Evolutionary conservation across 2,113 vertebrate species (phyloP), one percentile per base, ranked within the genome.

Genomic region (Pholis gunnellus): DNA sequence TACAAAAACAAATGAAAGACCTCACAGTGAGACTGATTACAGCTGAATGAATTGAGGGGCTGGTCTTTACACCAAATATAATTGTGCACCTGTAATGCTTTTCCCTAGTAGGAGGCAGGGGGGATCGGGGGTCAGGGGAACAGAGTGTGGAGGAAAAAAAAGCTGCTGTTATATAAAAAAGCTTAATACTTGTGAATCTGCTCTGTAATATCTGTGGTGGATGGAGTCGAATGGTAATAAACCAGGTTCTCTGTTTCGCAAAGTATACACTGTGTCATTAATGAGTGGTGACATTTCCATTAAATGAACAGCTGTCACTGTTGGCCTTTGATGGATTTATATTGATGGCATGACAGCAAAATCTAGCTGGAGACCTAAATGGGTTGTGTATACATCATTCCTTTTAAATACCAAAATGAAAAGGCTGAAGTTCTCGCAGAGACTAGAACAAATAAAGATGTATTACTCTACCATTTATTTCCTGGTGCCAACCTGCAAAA

Each of bases 201-300:
- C 94, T 94, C 92, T 95, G 94, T 95, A 93, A 94, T 95, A 94
- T 95, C 90, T 94, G 93, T 95, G 92, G 93, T 95, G 93, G 95
- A 95, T 95, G 95, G 94, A 95, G 92, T 93, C 94, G 94, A 94
- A 94, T 93, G 94, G 94, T 95, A 95, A 95, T 96, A 96, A 96
- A 95, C 89, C 94, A 92, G 93, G 93, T 94, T 95, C 91, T 95
- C 91, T 95, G 95, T 95, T 95, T 94, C 91, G 88, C 92, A 92
- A 91, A 91, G 86, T 94, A 89, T 72, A 87, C 56, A 67, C n/a
- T 15, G 88, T 86, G 87, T 89, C 74, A 67, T 87, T 72, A 73
- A 82, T 81, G 52, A 74, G 54, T 68, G 38, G 25, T 81, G 46
- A 57, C 57, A 18, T 71, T 64, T 63, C 54, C 40, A 27, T 56